Percentiles rank a stretch among this genome's conserved stretches.
These are phyloP conservation scores for Orthonychiurus folsomi DNA, from an alignment of 2,888 invertebrate species.

Conservation along the genomic window DNA sequence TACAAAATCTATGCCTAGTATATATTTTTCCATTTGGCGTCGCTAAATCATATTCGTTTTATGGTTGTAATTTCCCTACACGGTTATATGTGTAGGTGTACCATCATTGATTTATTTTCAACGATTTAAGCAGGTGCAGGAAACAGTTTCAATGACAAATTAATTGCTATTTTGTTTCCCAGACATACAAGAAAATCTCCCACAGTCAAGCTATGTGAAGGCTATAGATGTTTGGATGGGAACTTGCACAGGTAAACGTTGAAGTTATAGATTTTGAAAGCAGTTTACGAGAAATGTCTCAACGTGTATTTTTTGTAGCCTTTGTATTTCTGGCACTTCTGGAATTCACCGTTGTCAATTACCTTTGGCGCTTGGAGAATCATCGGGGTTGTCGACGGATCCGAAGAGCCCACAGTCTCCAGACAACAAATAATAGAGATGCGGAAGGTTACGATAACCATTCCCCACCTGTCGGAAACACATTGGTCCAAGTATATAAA, in stretches of 20 bases:
- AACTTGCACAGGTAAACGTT: slow-evolving; percentile 41
- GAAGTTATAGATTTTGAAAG: background rate
- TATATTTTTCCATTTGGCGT: too few relatives aligned
- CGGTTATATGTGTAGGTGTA: background rate
- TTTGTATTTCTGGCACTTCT: slow-evolving; percentile 48
- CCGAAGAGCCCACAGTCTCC: background rate
- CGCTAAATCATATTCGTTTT: too few relatives aligned
- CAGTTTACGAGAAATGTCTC: background rate
- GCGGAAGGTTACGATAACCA: too few relatives aligned
- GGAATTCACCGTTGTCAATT: slow-evolving; percentile 48
- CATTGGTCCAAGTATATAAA: background rate
- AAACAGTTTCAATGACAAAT: too few relatives aligned
- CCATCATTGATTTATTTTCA: too few relatives aligned
- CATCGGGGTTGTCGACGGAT: slow-evolving; percentile 7
- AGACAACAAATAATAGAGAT: too few relatives aligned
- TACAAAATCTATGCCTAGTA: too few relatives aligned
- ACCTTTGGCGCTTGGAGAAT: slow-evolving; percentile 40
- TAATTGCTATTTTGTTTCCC: slow-evolving; percentile 17
- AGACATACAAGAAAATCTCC: slow-evolving; percentile 46
- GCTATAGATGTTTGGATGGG: slow-evolving; percentile 45
- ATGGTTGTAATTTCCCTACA: too few relatives aligned
- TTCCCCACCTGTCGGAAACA: slow-evolving; percentile 4
- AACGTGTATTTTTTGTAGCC: slow-evolving; percentile 42
- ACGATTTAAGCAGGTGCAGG: too few relatives aligned
- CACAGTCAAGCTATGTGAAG: slow-evolving; percentile 47